These are phyloP conservation scores for Diadema setosum DNA, from an alignment of 35 echinoderm and acorn worm species.

Conservation along the genomic window DNA sequence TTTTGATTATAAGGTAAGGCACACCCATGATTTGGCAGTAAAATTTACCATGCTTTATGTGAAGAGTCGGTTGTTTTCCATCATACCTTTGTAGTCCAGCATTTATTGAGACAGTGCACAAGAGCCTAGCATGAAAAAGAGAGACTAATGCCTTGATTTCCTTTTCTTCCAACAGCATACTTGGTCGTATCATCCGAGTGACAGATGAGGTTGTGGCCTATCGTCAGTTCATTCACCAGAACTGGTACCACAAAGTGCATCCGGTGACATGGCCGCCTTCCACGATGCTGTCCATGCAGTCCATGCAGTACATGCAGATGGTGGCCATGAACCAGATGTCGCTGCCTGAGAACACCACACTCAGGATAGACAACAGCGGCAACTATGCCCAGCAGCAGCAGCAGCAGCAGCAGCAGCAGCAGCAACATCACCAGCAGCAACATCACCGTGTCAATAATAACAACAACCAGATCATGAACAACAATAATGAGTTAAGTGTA, in stretches of 20 bases:
- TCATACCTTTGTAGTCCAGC: too few relatives aligned
- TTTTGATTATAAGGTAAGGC: too few relatives aligned
- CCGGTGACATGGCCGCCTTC: not conserved
- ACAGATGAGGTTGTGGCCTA: conserved; percentile 87
- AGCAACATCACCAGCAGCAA: not conserved
- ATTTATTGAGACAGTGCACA: too few relatives aligned
- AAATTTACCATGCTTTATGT: too few relatives aligned
- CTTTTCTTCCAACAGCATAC: conserved; percentile 24
- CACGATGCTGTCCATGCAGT: not conserved
- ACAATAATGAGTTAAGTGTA: conserved; percentile 2
- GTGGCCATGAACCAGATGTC: not conserved
- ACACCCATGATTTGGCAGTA: too few relatives aligned
- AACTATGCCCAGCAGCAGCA: not conserved
- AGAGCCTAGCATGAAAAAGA: too few relatives aligned
- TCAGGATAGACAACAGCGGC: conserved; percentile 8
- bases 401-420: not conserved
- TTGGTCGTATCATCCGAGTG: conserved; percentile 93
- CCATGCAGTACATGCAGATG: conserved; percentile 28
- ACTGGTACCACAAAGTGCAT: conserved; percentile 71
- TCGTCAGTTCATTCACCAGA: conserved; percentile 69
- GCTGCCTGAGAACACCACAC: not conserved
- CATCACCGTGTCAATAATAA: not conserved
- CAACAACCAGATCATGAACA: not conserved
- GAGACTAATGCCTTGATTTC: not conserved
- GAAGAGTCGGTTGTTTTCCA: too few relatives aligned